Evolutionary conservation across 2,888 invertebrate species (phyloP).

Genomic region (Anoplius nigerrimus): DNA sequence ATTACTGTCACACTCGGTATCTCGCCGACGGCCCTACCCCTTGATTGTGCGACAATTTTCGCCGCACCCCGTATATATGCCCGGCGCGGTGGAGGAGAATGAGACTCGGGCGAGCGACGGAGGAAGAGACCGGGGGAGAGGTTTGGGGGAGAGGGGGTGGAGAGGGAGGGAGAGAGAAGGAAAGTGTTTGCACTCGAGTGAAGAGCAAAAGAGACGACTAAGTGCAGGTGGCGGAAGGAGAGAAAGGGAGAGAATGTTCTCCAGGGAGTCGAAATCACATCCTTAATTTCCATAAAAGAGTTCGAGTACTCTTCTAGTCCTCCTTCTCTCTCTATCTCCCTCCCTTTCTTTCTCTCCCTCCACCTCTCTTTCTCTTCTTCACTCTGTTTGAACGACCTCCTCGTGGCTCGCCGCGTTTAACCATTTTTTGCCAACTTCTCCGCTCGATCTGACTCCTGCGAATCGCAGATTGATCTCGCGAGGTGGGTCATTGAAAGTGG

Average conservation of each 20-base stretch:
- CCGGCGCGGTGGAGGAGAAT: constrained; percentile 11
- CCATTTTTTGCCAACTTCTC: background rate
- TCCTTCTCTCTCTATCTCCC: constrained; percentile 4
- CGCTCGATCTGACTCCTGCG: background rate
- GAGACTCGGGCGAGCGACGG: background rate
- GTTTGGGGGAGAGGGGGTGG: constrained; percentile 28
- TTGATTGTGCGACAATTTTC: too few species aligned
- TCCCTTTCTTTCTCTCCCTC: constrained; percentile 15
- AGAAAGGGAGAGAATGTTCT: constrained; percentile 28
- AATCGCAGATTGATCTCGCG: constrained; percentile 3
- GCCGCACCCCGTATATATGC: background rate
- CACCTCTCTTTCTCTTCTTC: background rate
- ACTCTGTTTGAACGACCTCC: background rate
- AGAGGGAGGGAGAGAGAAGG: constrained; percentile 34
- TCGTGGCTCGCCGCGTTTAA: background rate
- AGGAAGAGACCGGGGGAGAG: constrained; percentile 24
- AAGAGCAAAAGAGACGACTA: constrained; percentile 10
- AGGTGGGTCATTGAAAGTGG: too few species aligned
- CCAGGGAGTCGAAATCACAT: constrained; percentile 59
- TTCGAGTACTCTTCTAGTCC: constrained; percentile 5
- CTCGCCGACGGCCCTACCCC: too few species aligned
- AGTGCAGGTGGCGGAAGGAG: constrained; percentile 40
- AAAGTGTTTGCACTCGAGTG: too few species aligned
- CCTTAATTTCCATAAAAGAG: constrained; percentile 65
- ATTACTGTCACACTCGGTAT: too few species aligned